These are phyloP conservation scores for Elymnias hypermnestra DNA, from an alignment of 1,140 invertebrate species.

Conservation along the genomic window DNA sequence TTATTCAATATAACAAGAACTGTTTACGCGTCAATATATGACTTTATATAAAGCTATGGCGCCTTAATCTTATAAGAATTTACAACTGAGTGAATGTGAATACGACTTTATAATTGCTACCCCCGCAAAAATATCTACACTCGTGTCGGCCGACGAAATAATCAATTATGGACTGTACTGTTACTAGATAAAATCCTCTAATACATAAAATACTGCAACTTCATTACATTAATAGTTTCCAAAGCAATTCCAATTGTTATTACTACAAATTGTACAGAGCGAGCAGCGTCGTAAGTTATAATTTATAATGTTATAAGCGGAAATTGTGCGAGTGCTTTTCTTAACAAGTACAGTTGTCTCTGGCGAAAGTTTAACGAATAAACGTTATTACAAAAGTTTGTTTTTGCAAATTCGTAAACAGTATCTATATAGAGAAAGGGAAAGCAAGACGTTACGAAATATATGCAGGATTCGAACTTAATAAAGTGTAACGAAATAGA, in stretches of 20 bases:
- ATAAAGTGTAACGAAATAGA: no score
- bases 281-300: conserved; percentile 3
- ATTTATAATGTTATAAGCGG: conserved; percentile 17
- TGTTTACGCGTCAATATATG: no score
- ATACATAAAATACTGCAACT: conserved; percentile 8
- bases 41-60: no score
- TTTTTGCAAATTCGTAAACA: conserved; percentile 1
- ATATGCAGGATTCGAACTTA: no score
- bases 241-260: conserved; percentile 22
- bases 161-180: conserved; percentile 7
- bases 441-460: no score
- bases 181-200: conserved; percentile 7
- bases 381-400: conserved; percentile 13
- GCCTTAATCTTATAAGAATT: neutral
- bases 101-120: conserved; percentile 15
- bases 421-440: no score
- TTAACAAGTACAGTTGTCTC: conserved; percentile 14
- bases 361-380: conserved; percentile 8
- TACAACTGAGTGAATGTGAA: neutral
- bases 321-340: conserved; percentile 11
- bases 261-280: conserved; percentile 10
- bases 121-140: conserved; percentile 17
- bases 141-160: neutral
- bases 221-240: conserved; percentile 15
- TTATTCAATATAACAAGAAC: no score